Evolutionary conservation across 2,113 vertebrate species (phyloP).

Genomic region (Leptodactylus fuscus): DNA sequence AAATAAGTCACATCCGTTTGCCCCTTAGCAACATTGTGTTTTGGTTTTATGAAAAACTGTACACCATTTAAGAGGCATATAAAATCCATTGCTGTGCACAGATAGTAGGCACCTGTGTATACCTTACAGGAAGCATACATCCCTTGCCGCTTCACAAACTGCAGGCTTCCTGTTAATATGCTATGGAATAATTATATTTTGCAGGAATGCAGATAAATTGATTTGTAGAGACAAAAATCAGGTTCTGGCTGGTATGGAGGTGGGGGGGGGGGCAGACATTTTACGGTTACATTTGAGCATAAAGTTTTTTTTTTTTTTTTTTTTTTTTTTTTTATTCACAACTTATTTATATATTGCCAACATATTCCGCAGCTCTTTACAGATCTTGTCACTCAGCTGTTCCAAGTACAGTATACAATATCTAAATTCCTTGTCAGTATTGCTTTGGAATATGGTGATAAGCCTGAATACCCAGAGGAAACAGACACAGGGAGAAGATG

Average conservation of each 20-base stretch:
- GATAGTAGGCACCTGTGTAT: conserved; percentile 20
- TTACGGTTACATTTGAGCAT: background rate
- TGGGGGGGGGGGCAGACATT: background rate
- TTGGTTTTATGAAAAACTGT: conserved; percentile 12
- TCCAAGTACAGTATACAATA: no score
- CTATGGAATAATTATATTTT: background rate
- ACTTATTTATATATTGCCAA: no score
- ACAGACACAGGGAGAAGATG: no score
- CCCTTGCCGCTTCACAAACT: background rate
- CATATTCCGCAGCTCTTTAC: no score
- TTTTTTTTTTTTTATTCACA: no score
- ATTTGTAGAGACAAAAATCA: background rate
- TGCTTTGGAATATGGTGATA: no score
- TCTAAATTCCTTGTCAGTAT: no score
- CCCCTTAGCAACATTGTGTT: background rate
- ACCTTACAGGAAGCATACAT: background rate
- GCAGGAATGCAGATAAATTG: background rate
- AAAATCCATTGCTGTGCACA: background rate
- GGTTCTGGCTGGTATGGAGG: background rate
- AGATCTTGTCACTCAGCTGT: no score
- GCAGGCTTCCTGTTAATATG: no score
- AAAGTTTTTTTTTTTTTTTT: no score
- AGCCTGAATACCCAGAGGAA: no score
- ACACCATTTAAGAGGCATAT: conserved; percentile 1
- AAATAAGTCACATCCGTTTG: conserved; percentile 8